These are phyloP conservation scores for Tragopan temminckii DNA, from an alignment of 2,797 vertebrate genomes.

Conservation along the genomic window DNA sequence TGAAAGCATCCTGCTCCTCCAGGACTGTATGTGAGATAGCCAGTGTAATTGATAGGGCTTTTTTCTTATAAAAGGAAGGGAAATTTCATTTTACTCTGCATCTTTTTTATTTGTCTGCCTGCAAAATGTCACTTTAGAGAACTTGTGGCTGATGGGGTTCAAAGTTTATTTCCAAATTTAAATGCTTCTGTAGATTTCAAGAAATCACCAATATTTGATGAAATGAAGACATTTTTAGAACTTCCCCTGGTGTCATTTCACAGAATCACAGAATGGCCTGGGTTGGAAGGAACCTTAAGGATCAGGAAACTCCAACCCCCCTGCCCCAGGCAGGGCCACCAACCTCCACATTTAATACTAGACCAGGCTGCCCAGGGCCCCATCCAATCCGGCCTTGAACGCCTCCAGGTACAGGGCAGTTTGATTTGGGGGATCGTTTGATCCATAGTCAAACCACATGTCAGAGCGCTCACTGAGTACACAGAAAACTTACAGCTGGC, in stretches of 20 bases:
- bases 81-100: neutral
- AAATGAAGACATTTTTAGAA: neutral
- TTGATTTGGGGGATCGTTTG: neutral
- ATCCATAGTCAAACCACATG: neutral
- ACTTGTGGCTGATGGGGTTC: neutral
- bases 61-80: neutral
- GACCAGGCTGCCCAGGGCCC: too few relatives aligned
- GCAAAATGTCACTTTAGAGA: neutral
- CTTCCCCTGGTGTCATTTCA: neutral
- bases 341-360: too few relatives aligned
- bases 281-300: too few relatives aligned
- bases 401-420: too few relatives aligned
- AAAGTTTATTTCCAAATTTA: neutral
- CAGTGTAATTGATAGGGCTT: neutral
- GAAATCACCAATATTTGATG: neutral
- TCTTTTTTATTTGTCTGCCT: neutral
- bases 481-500: neutral
- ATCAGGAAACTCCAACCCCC: too few relatives aligned
- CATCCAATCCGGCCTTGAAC: too few relatives aligned
- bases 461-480: neutral
- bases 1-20: slow-evolving; percentile 12
- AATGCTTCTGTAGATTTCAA: neutral
- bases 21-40: neutral
- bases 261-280: too few relatives aligned
- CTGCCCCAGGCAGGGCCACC: too few relatives aligned